These are phyloP conservation scores for Dolomedes plantarius DNA, from an alignment of 2,888 invertebrate species.

Conservation along the genomic window DNA sequence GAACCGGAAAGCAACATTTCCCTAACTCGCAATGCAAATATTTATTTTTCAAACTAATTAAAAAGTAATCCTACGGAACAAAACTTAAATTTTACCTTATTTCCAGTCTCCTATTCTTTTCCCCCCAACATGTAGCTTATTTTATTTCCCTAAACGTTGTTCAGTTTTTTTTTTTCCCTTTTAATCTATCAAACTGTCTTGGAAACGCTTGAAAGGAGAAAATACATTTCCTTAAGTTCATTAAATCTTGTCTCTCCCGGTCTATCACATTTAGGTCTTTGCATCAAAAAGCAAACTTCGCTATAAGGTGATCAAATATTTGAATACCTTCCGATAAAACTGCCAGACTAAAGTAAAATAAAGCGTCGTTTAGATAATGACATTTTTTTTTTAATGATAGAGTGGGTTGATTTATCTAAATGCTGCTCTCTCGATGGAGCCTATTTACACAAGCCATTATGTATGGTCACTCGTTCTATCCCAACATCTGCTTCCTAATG, in stretches of 20 bases:
- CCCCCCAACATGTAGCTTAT: too few species aligned
- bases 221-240: background rate
- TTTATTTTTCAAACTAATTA: too few species aligned
- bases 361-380: background rate
- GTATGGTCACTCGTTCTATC: constrained; percentile 7
- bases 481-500: constrained; percentile 1
- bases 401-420: constrained; percentile 40
- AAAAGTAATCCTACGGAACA: too few species aligned
- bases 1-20: too few species aligned
- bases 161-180: too few species aligned
- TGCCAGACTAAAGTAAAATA: too few species aligned
- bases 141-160: too few species aligned
- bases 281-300: background rate
- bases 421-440: background rate
- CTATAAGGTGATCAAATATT: background rate
- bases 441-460: constrained; percentile 35
- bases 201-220: too few species aligned
- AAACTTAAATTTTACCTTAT: too few species aligned
- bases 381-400: background rate
- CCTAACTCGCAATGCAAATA: too few species aligned
- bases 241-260: background rate
- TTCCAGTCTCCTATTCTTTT: too few species aligned
- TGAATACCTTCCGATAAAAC: background rate
- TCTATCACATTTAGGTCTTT: background rate
- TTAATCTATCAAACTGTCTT: too few species aligned